Base-by-base conservation (phyloP, 1,140 invertebrate genomes). In the Bombus sylvicola region DNA sequence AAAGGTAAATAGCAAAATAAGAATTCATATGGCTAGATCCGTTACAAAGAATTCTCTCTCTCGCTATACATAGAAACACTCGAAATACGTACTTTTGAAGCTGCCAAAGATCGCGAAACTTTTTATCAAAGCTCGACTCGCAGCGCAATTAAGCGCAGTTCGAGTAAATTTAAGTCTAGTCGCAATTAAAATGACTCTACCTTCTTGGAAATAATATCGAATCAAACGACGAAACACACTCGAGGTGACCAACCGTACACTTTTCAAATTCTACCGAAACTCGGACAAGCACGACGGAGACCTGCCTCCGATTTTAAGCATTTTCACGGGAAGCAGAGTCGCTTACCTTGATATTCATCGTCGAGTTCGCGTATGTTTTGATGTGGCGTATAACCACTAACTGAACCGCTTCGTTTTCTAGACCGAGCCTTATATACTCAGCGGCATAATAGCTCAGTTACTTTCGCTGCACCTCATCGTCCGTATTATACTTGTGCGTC, bases 371-470 rank as follows among this genome's bases (percentile, higher is more conserved):
- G 92, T 93, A 92, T 93, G 91, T 94, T 90, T 92, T 92, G 92
- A 88, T 89, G 92, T 94, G 94, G 94, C 91, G 92, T 90, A 93
- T 90, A 92, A 94, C 93, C 94, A 95, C 94, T 92, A 92, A 95
- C 94, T 95, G 94, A 94, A 94, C 93, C 94, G 89, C 92, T 92
- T 90, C 91, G 92, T 94, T 94, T 94, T 94, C 94, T 94, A 94
- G 88, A 74, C 89, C 86, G 90, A 91, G 92, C 89, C 91, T 95
- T 95, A 94, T 95, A 95, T 95, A 95, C 92, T 87, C 89, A 85
- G 87, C 92, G 90, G 89, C 91, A 94, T 94, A 94, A 94, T 94
- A 91, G 91, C 93, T 92, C 92, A 75, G 92, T 80, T 94, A 94
- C 94, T 94, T 95, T 95, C 94, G 94, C 94, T 93, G 92, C 89